Evolutionary conservation across 2,888 invertebrate genomes (phyloP).

Genomic region (Leucophenga montana): DNA sequence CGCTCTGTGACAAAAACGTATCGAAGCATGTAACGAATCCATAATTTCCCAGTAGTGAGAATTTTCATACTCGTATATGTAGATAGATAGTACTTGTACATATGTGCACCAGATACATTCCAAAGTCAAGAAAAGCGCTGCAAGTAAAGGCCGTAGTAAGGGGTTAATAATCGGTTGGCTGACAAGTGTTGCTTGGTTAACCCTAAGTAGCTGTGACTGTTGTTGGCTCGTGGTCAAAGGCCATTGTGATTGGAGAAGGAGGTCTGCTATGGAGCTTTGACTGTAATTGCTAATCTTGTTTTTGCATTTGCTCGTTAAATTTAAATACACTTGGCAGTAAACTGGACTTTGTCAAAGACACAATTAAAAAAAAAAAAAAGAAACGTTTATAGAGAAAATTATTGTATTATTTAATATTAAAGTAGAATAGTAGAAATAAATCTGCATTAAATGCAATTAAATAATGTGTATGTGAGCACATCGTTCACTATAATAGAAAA

Average conservation of each 20-base stretch:
- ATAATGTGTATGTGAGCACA: too few relatives aligned
- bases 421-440: too few relatives aligned
- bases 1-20: constrained; percentile 21
- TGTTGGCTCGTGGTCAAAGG: constrained; percentile 17
- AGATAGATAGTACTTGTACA: background rate
- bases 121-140: constrained; percentile 45
- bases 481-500: too few relatives aligned
- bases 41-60: constrained; percentile 66
- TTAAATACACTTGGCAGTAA: too few relatives aligned
- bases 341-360: too few relatives aligned
- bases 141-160: background rate
- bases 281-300: constrained; percentile 9
- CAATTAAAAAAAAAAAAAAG: too few relatives aligned
- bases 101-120: constrained; percentile 51
- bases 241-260: background rate
- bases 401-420: too few relatives aligned
- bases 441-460: too few relatives aligned
- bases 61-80: background rate
- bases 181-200: constrained; percentile 67
- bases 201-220: constrained; percentile 55
- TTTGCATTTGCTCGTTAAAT: constrained; percentile 1
- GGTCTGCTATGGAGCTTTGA: background rate
- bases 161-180: constrained; percentile 1
- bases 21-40: constrained; percentile 58
- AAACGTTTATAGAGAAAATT: too few relatives aligned